Base-by-base conservation (phyloP, 2,113 vertebrate species). In the Amia ocellicauda region DNA sequence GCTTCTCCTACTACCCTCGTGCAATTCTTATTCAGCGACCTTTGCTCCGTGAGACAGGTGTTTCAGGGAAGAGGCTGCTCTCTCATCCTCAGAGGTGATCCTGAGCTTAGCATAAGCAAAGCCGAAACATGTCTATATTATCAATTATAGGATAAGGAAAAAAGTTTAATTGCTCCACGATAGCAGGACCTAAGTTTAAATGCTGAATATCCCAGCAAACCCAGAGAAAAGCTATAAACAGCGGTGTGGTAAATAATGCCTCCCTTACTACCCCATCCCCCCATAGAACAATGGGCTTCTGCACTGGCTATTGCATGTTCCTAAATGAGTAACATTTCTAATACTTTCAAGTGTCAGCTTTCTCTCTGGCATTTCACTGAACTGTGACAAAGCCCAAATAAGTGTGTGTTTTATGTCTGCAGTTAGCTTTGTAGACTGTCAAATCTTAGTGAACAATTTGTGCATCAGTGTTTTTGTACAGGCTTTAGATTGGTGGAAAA, bases 41-140 rank as follows among this genome's bases (percentile, higher is more conserved):
- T 53, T 20, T 60, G 64, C 29, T 66, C 57, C 57, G 29, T 20
- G 17, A 16, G n/a, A 59, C 45, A 58, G 43, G 45, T 59, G 43
- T 49, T 51, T 45, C 23, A 5, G 17, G n/a, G 7, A 2, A 47
- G 13, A 51, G 10, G 5, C 56, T 41, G 9, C 17, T 40, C 41
- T 40, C 40, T 56, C 24, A 26, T 23, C 23, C 20, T 17, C 41
- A 16, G 9, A 28, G 19, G 8, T 19, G 13, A 55, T 10, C 9
- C n/a, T 61, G 22, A 60, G 43, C 16, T 24, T n/a, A 14, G 10
- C 11, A 8, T 26, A 54, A 9, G 14, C 14, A 54, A 54, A 24
- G 26, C 24, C 26, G 14, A 3, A 26, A 24, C 9, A 26, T 22
- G n/a, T n/a, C n/a, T n/a, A n/a, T n/a, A n/a, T n/a, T 4, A 14